Evolutionary conservation across 2,113 vertebrate species (phyloP).

Genomic region (Montifringilla adamsi): DNA sequence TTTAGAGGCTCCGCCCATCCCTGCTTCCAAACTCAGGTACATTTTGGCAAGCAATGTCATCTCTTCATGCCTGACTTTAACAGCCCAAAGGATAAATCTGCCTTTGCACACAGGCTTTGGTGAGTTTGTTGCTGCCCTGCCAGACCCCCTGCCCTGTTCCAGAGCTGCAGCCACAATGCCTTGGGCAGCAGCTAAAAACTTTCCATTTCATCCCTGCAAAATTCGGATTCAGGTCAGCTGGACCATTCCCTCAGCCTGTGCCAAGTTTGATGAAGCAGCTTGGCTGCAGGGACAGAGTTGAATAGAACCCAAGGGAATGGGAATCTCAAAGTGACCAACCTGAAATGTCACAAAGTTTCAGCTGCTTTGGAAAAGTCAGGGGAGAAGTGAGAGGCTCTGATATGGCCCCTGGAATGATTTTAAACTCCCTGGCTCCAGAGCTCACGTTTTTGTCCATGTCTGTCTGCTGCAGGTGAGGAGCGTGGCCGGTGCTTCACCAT

Average conservation of each 20-base stretch:
- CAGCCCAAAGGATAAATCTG: background rate
- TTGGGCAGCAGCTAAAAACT: background rate
- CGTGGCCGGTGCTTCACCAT: slow-evolving; percentile 93
- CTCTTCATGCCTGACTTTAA: accelerated
- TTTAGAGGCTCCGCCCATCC: background rate
- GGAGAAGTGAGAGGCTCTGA: background rate
- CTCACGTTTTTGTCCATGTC: accelerated
- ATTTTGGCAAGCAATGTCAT: background rate
- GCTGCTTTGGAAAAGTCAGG: accelerated
- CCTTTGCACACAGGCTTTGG: background rate
- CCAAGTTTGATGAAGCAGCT: background rate
- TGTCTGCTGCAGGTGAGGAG: slow-evolving; percentile 82
- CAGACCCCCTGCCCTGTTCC: background rate
- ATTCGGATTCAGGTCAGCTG: slow-evolving; percentile 43
- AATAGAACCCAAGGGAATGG: background rate
- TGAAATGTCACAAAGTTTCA: background rate
- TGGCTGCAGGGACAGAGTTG: background rate
- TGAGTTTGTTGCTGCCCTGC: background rate
- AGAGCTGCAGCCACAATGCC: accelerated
- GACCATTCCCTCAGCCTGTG: accelerated
- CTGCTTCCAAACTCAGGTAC: background rate
- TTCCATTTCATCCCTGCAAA: background rate
- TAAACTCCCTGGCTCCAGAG: background rate
- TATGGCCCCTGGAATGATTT: accelerated
- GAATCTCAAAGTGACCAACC: background rate